Conservation (phyloP, 1,140 invertebrate genomes). For the Bemisia tabaci region DNA sequence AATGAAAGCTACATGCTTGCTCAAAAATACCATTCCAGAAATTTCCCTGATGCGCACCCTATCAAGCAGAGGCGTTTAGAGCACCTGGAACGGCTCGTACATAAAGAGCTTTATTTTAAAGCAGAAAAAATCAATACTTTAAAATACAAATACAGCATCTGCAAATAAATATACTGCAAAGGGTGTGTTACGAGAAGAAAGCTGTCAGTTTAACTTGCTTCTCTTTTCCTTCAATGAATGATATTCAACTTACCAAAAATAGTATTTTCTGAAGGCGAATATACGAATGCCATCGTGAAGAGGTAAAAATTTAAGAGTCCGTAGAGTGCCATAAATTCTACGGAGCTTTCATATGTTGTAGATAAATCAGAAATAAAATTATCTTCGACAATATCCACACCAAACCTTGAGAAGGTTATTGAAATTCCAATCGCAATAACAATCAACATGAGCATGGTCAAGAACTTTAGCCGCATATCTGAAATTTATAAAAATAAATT, state of each 20-base stretch:
- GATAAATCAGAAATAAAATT: slow-evolving; percentile 80
- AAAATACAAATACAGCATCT: too few relatives aligned
- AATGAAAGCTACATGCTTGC: too few relatives aligned
- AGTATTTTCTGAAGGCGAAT: slow-evolving; percentile 68
- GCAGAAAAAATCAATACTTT: too few relatives aligned
- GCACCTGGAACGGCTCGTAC: too few relatives aligned
- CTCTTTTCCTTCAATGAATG: too few relatives aligned
- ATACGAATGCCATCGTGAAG: slow-evolving; percentile 88
- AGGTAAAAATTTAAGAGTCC: slow-evolving; percentile 90
- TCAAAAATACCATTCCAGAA: too few relatives aligned
- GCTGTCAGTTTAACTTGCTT: too few relatives aligned
- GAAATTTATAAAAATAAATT: slow-evolving; percentile 32
- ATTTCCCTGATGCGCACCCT: too few relatives aligned
- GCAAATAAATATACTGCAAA: too few relatives aligned
- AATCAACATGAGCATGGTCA: slow-evolving; percentile 72
- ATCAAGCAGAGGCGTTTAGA: too few relatives aligned
- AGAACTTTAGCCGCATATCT: slow-evolving; percentile 86
- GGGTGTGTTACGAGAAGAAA: too few relatives aligned
- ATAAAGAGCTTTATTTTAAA: too few relatives aligned
- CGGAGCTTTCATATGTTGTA: slow-evolving; percentile 77
- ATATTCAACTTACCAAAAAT: slow-evolving; percentile 66
- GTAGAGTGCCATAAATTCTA: slow-evolving; percentile 89
- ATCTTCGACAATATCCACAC: slow-evolving; percentile 76
- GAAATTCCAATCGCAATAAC: slow-evolving; percentile 63
- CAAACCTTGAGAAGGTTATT: slow-evolving; percentile 70